phyloP scores from a whole-genome alignment of 1,140 invertebrate genomes.

The Platorchestia sp. region DNA sequence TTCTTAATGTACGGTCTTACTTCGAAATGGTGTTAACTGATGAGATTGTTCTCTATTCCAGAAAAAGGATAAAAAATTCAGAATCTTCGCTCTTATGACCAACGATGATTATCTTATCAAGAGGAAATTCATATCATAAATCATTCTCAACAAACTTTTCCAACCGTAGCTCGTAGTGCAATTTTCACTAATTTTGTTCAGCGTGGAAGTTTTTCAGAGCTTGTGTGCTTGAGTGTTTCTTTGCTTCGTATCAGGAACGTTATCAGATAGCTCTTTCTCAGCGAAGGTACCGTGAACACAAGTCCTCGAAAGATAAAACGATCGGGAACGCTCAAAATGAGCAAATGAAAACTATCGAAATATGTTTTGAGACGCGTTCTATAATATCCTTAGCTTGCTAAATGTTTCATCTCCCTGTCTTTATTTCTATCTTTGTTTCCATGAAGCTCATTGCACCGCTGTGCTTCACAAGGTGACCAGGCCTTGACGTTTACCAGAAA shows the following conservation, averaged over 20 bases:
- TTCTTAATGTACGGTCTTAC: neutral
- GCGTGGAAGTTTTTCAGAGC: neutral
- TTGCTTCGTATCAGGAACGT: neutral
- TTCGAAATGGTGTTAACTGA: neutral
- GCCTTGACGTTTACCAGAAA: slow-evolving; percentile 37
- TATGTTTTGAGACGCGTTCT: neutral
- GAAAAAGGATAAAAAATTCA: neutral
- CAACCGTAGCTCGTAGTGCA: neutral
- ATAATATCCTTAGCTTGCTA: neutral
- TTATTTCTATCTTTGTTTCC: no score
- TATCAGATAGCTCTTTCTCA: neutral
- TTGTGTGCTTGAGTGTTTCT: neutral
- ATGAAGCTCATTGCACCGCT: neutral
- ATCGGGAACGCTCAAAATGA: neutral
- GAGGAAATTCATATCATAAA: neutral
- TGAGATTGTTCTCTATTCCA: neutral
- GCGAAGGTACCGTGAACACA: neutral
- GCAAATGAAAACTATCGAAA: neutral
- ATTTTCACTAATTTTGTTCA: no score
- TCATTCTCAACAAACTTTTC: neutral
- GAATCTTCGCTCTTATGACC: neutral
- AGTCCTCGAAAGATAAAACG: neutral
- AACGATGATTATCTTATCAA: neutral
- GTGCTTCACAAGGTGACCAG: neutral
- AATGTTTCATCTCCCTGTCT: neutral